These are phyloP conservation scores for Mesochorus sp. DNA, from an alignment of 2,888 invertebrate genomes.

Conservation along the genomic window DNA sequence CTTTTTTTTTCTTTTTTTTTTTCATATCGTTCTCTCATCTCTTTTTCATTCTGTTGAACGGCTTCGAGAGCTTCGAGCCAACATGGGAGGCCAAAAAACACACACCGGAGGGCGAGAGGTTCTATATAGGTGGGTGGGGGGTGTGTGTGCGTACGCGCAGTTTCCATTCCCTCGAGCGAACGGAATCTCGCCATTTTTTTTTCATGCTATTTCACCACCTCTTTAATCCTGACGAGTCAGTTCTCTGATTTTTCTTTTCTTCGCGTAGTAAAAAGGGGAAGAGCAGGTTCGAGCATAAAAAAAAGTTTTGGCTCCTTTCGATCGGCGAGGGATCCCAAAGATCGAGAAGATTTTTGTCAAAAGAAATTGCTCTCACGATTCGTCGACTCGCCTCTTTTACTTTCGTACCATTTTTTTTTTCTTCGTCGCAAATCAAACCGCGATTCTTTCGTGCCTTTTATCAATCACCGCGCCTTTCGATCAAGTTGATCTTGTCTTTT, in stretches of 20 bases:
- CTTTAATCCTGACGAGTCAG: slow-evolving; percentile 2
- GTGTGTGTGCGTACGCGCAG: not conserved
- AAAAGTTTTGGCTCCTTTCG: slow-evolving; percentile 2
- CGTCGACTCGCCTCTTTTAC: slow-evolving; percentile 38
- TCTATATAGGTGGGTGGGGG: not conserved
- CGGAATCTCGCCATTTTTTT: slow-evolving; percentile 19
- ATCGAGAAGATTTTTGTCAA: slow-evolving; percentile 33
- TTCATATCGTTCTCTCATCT: not conserved
- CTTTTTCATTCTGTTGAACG: slow-evolving; percentile 8
- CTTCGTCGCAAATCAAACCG: not conserved
- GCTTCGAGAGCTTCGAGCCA: slow-evolving; percentile 25
- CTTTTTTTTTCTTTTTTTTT: not conserved
- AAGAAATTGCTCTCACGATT: slow-evolving; percentile 26
- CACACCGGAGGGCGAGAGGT: not conserved
- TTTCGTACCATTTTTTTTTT: not conserved
- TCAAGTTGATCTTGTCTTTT: not conserved
- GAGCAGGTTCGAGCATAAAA: not conserved
- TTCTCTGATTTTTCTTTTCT: slow-evolving; percentile 6
- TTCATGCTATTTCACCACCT: slow-evolving; percentile 22
- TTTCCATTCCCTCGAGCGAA: not conserved
- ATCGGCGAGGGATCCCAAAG: not conserved
- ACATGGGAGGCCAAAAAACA: slow-evolving; percentile 1
- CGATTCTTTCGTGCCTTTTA: too few relatives aligned
- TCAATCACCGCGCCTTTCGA: too few relatives aligned
- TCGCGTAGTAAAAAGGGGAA: not conserved